These are phyloP conservation scores for Sceloporus tristichus DNA, from an alignment of 2,113 vertebrate genomes.

Conservation along the genomic window DNA sequence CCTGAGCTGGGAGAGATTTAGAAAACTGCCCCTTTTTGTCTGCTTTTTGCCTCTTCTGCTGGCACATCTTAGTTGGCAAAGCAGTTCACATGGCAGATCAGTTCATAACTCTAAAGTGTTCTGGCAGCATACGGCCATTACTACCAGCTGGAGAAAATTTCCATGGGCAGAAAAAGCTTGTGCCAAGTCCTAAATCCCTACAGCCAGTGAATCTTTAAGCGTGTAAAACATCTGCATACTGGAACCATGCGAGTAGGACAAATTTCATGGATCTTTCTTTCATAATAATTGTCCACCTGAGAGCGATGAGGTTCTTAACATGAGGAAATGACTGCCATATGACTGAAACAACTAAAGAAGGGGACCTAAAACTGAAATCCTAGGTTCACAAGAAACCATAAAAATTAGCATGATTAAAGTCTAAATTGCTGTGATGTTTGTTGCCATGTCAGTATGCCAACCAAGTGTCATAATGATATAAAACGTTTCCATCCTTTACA, in stretches of 20 bases:
- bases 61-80: no score
- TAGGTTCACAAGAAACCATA: not conserved
- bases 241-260: not conserved
- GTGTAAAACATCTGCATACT: not conserved
- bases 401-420: not conserved
- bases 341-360: not conserved
- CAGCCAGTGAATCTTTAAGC: no score
- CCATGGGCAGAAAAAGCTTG: no score
- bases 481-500: constrained; percentile 29
- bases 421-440: not conserved
- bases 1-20: no score
- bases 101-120: no score
- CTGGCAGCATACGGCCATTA: no score
- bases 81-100: no score
- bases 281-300: not conserved
- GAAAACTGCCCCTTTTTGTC: no score
- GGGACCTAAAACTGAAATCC: not conserved
- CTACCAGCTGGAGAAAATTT: no score
- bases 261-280: not conserved
- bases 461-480: constrained; percentile 23
- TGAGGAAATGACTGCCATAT: not conserved
- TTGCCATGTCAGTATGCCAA: constrained; percentile 15
- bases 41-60: no score
- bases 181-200: no score
- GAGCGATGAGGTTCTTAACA: not conserved